Evolutionary conservation across 1,140 invertebrate species (phyloP).

Genomic region (Drosophila carrolli): DNA sequence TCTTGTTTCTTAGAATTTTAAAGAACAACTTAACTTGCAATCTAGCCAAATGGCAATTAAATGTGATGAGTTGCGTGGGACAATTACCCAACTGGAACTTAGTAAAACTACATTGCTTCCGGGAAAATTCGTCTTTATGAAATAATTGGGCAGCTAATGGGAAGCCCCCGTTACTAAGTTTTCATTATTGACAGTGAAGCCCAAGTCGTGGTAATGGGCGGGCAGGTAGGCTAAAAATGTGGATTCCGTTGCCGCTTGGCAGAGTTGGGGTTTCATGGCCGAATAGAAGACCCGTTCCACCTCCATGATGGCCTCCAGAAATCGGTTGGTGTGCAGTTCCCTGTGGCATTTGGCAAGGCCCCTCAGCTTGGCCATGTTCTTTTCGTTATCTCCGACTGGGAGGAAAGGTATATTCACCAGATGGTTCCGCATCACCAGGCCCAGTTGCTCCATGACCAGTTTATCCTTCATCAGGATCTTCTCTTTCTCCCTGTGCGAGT

Average conservation of each 20-base stretch:
- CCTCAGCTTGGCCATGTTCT: background rate
- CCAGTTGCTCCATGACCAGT: conserved; percentile 12
- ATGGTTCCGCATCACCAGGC: background rate
- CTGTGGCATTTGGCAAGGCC: background rate
- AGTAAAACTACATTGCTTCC: background rate
- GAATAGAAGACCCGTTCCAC: conserved; percentile 44
- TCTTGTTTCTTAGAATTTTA: no score
- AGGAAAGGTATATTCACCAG: conserved; percentile 3
- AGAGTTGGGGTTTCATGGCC: conserved; percentile 30
- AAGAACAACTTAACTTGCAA: no score
- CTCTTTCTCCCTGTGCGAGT: conserved; percentile 25
- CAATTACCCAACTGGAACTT: background rate
- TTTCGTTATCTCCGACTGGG: background rate
- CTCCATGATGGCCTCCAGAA: conserved; percentile 44
- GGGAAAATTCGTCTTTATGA: conserved; percentile 4
- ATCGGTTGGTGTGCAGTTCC: conserved; percentile 9
- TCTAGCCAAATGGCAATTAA: background rate
- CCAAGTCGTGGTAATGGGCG: conserved; percentile 31
- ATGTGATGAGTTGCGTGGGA: background rate
- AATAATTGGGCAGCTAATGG: background rate
- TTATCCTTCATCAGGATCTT: background rate
- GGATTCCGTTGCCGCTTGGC: background rate
- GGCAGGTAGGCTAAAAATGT: conserved; percentile 63
- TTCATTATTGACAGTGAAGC: background rate
- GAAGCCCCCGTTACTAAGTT: background rate